A percentile compares a stretch with the other conserved stretches of the same genome.
These are phyloP conservation scores for Eugnorisma glareosa DNA, from an alignment of 2,888 invertebrate species.

Conservation along the genomic window DNA sequence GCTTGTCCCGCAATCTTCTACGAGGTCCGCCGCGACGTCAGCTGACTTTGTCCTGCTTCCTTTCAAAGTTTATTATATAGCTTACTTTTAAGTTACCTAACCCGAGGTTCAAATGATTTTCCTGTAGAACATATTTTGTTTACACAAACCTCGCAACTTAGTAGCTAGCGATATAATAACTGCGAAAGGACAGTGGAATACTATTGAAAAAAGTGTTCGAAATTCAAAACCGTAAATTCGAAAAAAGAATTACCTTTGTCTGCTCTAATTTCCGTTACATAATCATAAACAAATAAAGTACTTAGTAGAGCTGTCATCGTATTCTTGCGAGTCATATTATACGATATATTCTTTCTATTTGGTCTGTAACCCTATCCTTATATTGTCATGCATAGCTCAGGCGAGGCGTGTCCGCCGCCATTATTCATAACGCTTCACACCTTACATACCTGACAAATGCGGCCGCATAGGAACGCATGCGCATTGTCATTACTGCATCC, in stretches of 20 bases:
- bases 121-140: not conserved
- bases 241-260: not conserved
- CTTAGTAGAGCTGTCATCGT: conserved; percentile 37
- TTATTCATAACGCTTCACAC: conserved; percentile 69
- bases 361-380: conserved; percentile 65
- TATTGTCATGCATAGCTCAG: conserved; percentile 69
- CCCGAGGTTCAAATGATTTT: not conserved
- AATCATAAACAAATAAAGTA: conserved; percentile 50
- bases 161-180: not conserved
- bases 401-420: conserved; percentile 66
- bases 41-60: not conserved
- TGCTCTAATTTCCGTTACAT: conserved; percentile 31
- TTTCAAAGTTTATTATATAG: no score
- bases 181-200: not conserved
- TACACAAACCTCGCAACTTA: not conserved
- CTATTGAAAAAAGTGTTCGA: conserved; percentile 4
- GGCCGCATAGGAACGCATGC: conserved; percentile 59
- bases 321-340: conserved; percentile 57
- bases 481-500: conserved; percentile 64
- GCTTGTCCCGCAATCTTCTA: not conserved
- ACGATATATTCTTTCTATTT: conserved; percentile 60
- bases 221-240: conserved; percentile 23
- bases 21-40: not conserved
- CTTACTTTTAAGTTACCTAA: not conserved
- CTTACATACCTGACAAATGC: conserved; percentile 68